Evolutionary conservation across 1,140 invertebrate species (phyloP), one percentile per base, ranked within the genome.

Genomic region (Choristoneura fumiferana): DNA sequence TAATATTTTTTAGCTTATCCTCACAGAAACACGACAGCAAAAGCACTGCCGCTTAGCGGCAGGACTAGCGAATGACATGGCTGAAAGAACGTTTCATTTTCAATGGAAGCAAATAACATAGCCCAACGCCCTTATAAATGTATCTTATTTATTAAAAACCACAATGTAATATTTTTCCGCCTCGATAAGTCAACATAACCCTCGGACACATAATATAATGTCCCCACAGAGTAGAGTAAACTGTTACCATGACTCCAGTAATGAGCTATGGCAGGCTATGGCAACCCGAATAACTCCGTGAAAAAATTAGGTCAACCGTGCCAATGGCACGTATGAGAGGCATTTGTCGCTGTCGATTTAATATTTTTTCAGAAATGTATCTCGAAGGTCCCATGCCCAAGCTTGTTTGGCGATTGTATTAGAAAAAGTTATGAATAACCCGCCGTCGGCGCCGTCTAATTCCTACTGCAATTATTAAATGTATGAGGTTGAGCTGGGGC

Each of bases 301-400:
- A 39, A n/a, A 43, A 17, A 43, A 43, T 43, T 43, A 17, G 40
- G 40, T 43, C 40, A 12, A 43, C 10, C 40, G 40, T 43, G 40
- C 17, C 37, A 17, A 43, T 17, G 2, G 40, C 40, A 43, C 40
- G 14, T 43, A 43, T 18, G 40, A 43, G 40, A 10, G 40, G 38
- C 17, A 43, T 43, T 43, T 43, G 17, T 9, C 40, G 40, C 17
- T 43, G 40, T 43, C 40, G 40, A 22, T 43, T 43, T 43, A 0
- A 43, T 43, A 43, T 43, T 43, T 43, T 43, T 18, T 18, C 17
- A 10, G 17, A 43, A 43, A 43, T 43, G 17, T n/a, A 18, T n/a
- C 40, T 18, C 40, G 4, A 2, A 43, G 40, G 40, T n/a, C 40
- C 40, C 8, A 43, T 43, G 17, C 17, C 22, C 22, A 29, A 29